Conservation (phyloP, 1,140 invertebrate species). For the Heliconius melpomene region DNA sequence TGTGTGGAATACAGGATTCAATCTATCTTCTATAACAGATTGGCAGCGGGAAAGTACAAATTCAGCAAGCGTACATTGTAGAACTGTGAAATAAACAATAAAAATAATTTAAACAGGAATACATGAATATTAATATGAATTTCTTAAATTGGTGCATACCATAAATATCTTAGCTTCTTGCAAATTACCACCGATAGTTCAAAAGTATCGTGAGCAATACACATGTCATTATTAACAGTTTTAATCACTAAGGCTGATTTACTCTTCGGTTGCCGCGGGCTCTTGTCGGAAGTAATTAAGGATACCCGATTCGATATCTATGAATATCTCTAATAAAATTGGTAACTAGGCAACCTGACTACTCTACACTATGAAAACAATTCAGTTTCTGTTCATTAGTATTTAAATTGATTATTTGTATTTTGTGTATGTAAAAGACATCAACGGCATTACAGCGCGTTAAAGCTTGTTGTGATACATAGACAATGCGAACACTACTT, state of each 20-base stretch:
- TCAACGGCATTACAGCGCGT: neutral
- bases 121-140: neutral
- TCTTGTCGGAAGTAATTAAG: conserved; percentile 36
- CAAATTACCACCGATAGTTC: conserved; percentile 33
- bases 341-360: neutral
- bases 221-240: conserved; percentile 41
- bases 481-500: too few species aligned
- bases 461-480: too few species aligned
- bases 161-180: neutral
- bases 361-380: neutral
- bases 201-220: conserved; percentile 30
- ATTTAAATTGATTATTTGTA: neutral
- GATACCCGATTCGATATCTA: conserved; percentile 25
- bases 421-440: neutral
- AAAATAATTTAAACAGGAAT: neutral
- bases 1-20: too few species aligned
- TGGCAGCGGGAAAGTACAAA: too few species aligned
- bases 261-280: conserved; percentile 26
- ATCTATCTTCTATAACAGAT: too few species aligned
- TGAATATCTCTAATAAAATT: conserved; percentile 13
- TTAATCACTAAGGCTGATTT: conserved; percentile 37
- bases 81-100: neutral
- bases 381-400: neutral
- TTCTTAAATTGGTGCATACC: neutral
- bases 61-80: too few species aligned